These are phyloP conservation scores for Athripsodes cinereus DNA, from an alignment of 2,888 invertebrate species.

Conservation along the genomic window DNA sequence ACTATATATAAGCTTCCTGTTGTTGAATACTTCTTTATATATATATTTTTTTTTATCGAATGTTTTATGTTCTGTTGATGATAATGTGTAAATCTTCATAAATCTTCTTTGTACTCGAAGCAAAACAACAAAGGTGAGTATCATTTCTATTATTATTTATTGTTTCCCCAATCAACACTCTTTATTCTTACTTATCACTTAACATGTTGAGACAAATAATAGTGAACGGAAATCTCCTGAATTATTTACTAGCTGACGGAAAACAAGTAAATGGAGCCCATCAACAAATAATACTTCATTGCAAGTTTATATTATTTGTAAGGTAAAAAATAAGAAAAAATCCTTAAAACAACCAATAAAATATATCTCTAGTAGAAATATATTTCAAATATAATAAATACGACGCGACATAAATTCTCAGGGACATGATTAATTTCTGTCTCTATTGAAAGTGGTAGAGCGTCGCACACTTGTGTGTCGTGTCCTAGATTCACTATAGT, in stretches of 20 bases:
- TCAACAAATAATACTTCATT: conserved; percentile 15
- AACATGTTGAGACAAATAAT: neutral
- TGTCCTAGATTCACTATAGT: no score
- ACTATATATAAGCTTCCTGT: neutral
- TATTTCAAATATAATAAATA: no score
- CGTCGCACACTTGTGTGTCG: no score
- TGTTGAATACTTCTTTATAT: neutral
- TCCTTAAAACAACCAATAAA: neutral
- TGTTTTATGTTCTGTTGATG: neutral
- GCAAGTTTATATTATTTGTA: neutral
- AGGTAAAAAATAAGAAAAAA: neutral
- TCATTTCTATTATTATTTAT: neutral
- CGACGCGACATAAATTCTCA: no score
- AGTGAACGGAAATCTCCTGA: no score
- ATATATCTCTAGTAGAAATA: neutral
- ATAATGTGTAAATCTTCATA: neutral
- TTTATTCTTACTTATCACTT: neutral
- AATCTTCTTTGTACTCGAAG: neutral
- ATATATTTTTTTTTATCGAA: neutral
- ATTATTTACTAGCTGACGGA: conserved; percentile 1
- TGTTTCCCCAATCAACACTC: neutral
- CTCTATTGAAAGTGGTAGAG: no score
- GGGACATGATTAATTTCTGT: no score
- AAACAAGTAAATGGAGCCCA: conserved; percentile 18
- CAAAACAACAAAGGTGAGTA: neutral